Percentiles rank a stretch among this genome's conserved stretches.
Conservation (phyloP, 2,797 vertebrate species). For the Lacerta agilis region DNA sequence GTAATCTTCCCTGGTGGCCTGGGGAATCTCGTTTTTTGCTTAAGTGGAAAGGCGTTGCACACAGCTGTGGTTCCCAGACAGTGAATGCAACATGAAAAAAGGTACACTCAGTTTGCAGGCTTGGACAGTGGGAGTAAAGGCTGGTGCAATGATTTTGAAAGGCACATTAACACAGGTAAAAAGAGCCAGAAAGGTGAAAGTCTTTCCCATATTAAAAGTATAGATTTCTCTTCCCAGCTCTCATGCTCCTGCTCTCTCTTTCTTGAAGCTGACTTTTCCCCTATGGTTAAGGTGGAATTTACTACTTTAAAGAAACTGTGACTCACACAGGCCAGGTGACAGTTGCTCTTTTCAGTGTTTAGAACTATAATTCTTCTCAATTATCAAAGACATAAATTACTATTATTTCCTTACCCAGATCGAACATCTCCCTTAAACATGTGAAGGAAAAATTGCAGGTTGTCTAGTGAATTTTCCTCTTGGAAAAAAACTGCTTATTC, state of each 20-base stretch:
- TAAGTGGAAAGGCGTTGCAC: too few species aligned
- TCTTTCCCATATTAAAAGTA: conserved; percentile 53
- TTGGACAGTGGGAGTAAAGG: neutral
- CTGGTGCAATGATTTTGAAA: neutral
- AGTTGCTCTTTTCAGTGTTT: conserved; percentile 72
- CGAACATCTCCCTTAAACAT: conserved; percentile 75
- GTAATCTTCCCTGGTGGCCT: too few species aligned
- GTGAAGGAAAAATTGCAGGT: conserved; percentile 82
- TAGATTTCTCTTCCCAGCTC: conserved; percentile 55
- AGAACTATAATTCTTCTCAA: conserved; percentile 79
- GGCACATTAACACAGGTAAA: neutral
- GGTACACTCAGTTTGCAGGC: too few species aligned
- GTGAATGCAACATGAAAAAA: too few species aligned
- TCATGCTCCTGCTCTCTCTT: conserved; percentile 41
- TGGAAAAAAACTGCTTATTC: conserved; percentile 76
- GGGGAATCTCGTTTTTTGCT: too few species aligned
- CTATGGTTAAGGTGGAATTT: conserved; percentile 67
- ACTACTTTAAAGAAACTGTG: conserved; percentile 70
- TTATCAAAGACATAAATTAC: conserved; percentile 82
- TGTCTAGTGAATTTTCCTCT: conserved; percentile 78
- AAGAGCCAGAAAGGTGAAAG: neutral
- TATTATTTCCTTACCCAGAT: conserved; percentile 80
- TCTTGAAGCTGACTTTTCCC: conserved; percentile 54
- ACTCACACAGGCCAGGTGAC: conserved; percentile 70
- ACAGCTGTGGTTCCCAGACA: too few species aligned